Evolutionary conservation across 23 tunicate genomes (phyloP), one percentile per base, ranked within the genome.

Genomic region (Botrylloides violaceus): DNA sequence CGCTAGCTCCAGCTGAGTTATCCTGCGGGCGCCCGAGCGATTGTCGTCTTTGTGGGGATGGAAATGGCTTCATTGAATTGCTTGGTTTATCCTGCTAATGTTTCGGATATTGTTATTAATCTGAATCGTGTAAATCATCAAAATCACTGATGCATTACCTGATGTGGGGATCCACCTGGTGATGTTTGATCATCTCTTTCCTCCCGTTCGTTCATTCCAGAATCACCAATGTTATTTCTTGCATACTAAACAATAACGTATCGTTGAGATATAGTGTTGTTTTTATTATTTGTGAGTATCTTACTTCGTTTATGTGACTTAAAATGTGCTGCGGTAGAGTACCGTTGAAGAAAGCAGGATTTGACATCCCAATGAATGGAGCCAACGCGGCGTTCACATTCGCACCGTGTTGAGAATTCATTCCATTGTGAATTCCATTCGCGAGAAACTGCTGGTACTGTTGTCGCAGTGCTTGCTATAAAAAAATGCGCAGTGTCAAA

Each of bases 341-440:
- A 12, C 70, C 70, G 9, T 63, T 63, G 36, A 63, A 63, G 18
- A 63, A 28, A 26, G 70, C 70, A 27, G 70, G 70, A 63, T 63
- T 63, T 29, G 70, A 63, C 70, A 63, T 63, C 29, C 70, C 70
- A 6, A 63, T 63, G 35, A 63, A 33, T 26, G 70, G 70, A 19
- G 70, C 70, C 19, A 63, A 33, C 29, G 70, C 70, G 3, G 70
- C 70, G 35, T 63, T 63, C 36, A 63, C 33, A 3, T 63, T 31
- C 19, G 36, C 33, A 9, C 53, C 53, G 35, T 63, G 70, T 9
- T 63, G 70, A 3, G 35, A 33, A 34, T 31, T 63, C 35, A 63
- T 31, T 29, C 70, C 70, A 63, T 63, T 63, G 35, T 63, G 70
- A 31, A 63, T 63, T 63, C 70, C 70, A 63, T 63, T 63, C 34